Evolutionary conservation across 2,113 vertebrate genomes (phyloP).

Genomic region (Xiphophorus couchianus): DNA sequence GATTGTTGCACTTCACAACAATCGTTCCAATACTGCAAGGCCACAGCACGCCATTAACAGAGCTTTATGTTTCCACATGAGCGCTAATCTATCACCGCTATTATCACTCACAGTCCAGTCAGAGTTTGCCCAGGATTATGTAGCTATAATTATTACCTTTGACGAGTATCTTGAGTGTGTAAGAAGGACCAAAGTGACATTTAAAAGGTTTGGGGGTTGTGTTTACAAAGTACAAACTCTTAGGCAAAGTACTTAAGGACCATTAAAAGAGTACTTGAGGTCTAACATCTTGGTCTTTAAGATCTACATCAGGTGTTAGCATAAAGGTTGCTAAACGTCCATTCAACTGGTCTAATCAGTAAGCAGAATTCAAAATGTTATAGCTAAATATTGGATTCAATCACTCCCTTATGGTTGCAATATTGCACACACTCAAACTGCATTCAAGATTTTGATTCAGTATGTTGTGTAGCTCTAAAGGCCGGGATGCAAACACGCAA

Average conservation of each 20-base stretch:
- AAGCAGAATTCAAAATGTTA: too few species aligned
- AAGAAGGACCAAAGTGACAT: not conserved
- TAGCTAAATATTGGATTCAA: too few species aligned
- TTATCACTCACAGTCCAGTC: not conserved
- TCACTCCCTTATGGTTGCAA: too few species aligned
- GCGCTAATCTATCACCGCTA: not conserved
- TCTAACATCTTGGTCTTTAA: not conserved
- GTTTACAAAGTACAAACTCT: not conserved
- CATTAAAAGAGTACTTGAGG: not conserved
- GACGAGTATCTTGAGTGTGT: not conserved
- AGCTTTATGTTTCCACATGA: too few species aligned
- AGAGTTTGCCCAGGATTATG: slow-evolving; percentile 34
- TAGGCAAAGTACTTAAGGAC: not conserved
- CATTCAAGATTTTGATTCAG: too few species aligned
- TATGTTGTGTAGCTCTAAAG: not conserved
- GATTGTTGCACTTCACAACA: not conserved
- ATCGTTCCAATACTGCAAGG: too few species aligned
- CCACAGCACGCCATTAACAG: not conserved
- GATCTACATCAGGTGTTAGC: not conserved
- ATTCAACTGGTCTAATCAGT: not conserved
- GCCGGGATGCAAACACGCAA: not conserved
- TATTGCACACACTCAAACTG: too few species aligned
- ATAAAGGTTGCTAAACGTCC: not conserved
- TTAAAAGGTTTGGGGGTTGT: not conserved
- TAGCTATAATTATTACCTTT: slow-evolving; percentile 39